Evolutionary conservation across 2,113 vertebrate species (phyloP).

Genomic region (Entomyzon cyanotis): DNA sequence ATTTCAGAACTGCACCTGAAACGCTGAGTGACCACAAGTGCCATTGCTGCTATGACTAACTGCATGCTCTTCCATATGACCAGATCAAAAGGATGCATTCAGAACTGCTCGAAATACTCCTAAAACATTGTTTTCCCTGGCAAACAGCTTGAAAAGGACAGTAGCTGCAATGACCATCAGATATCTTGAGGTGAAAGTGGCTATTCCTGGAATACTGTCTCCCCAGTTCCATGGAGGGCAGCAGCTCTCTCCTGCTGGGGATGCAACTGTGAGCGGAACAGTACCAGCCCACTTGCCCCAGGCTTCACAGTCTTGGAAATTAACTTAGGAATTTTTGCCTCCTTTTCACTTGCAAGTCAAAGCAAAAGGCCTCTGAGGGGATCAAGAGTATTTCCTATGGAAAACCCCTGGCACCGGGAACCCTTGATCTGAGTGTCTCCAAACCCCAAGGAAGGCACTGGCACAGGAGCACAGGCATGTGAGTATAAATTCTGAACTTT

Average conservation of each 20-base stretch:
- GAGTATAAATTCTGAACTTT: neutral
- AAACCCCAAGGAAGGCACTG: neutral
- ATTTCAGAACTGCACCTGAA: neutral
- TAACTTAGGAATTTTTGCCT: neutral
- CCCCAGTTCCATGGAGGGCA: neutral
- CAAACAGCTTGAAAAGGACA: neutral
- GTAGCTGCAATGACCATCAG: neutral
- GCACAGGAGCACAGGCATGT: rapidly evolving
- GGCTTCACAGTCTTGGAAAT: neutral
- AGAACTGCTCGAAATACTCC: neutral
- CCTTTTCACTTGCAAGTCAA: neutral
- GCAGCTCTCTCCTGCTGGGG: neutral
- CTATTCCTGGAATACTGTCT: neutral
- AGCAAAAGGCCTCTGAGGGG: neutral
- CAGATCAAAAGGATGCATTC: neutral
- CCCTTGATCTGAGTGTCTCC: neutral
- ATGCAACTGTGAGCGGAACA: neutral
- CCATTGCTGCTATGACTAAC: neutral
- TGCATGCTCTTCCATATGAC: neutral
- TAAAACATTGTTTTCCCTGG: neutral
- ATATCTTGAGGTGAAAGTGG: neutral
- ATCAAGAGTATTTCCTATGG: neutral
- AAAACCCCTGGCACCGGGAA: conserved; percentile 8
- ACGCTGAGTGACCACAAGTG: neutral
- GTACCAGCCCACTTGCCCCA: neutral